A percentile compares a stretch with the other conserved stretches of the same genome.
These are phyloP conservation scores for Echinometra lucunter DNA, from an alignment of 53 echinoderm and acorn worm species.

Conservation along the genomic window DNA sequence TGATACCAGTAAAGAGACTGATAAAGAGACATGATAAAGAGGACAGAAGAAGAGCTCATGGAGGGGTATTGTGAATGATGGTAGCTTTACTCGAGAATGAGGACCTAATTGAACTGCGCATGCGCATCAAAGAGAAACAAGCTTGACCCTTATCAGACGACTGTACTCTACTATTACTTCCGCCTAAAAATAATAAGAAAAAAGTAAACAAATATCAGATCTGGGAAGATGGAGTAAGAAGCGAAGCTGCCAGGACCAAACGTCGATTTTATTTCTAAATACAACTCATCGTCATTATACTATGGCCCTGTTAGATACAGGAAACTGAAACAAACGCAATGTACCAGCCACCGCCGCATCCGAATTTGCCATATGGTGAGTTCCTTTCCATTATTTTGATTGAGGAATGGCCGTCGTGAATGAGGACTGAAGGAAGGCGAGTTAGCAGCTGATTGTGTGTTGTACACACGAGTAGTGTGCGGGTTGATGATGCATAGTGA, in stretches of 20 bases:
- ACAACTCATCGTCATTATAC: not conserved
- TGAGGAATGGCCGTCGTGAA: not conserved
- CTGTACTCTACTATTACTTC: slow-evolving; percentile 58
- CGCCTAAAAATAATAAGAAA: slow-evolving; percentile 52
- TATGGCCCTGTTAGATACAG: slow-evolving; percentile 6
- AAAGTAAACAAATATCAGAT: slow-evolving; percentile 43
- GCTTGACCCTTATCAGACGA: not conserved
- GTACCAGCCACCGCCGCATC: slow-evolving; percentile 67
- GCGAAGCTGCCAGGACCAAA: not conserved
- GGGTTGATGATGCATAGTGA: slow-evolving; percentile 14
- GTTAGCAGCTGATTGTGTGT: slow-evolving; percentile 6
- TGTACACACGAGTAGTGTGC: not conserved
- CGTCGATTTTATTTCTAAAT: not conserved
- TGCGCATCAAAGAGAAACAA: not conserved
- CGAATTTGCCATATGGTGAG: slow-evolving; percentile 69
- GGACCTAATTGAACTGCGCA: slow-evolving; percentile 2
- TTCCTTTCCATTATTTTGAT: not conserved
- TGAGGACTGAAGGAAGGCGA: slow-evolving; percentile 15
- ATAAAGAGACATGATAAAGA: too few relatives aligned
- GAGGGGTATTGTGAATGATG: too few relatives aligned
- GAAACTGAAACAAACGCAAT: slow-evolving; percentile 38
- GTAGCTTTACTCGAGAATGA: not conserved
- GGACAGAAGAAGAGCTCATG: too few relatives aligned
- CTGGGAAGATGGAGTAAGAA: slow-evolving; percentile 4
- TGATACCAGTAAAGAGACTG: too few relatives aligned